A percentile compares a stretch with the other conserved stretches of the same genome.
These are phyloP conservation scores for Achlya flavicornis DNA, from an alignment of 2,888 invertebrate species.

Conservation along the genomic window DNA sequence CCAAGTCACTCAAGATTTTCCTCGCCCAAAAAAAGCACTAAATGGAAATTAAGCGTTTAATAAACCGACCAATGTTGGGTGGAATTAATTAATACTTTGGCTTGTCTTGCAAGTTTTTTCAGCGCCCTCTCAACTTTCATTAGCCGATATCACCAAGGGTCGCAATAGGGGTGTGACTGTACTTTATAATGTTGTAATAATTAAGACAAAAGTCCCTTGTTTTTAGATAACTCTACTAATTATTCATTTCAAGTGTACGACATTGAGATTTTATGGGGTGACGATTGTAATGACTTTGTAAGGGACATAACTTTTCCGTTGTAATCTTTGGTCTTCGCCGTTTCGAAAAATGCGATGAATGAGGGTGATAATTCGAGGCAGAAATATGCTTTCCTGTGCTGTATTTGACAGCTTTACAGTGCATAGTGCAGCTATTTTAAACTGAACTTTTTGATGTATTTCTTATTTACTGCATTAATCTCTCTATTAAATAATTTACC, in stretches of 20 bases:
- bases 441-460: neutral
- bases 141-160: slow-evolving; percentile 67
- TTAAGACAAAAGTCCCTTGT: slow-evolving; percentile 78
- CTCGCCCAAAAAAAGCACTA: slow-evolving; percentile 59
- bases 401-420: neutral
- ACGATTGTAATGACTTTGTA: slow-evolving; percentile 62
- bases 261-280: slow-evolving; percentile 72
- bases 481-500: too few relatives aligned
- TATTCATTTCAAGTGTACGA: slow-evolving; percentile 70
- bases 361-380: slow-evolving; percentile 6
- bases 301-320: slow-evolving; percentile 25
- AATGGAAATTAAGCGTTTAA: slow-evolving; percentile 80
- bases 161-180: slow-evolving; percentile 56
- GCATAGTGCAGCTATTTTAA: neutral
- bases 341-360: slow-evolving; percentile 8
- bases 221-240: slow-evolving; percentile 71
- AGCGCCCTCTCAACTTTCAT: slow-evolving; percentile 64
- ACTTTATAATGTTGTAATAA: slow-evolving; percentile 78
- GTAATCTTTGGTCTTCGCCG: slow-evolving; percentile 4
- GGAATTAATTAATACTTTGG: slow-evolving; percentile 78
- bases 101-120: slow-evolving; percentile 70
- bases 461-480: neutral
- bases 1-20: slow-evolving; percentile 64
- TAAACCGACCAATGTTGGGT: slow-evolving; percentile 68
- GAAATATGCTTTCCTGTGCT: slow-evolving; percentile 5